Conservation (phyloP, 2,888 invertebrate species). For the Noctua pronuba region DNA sequence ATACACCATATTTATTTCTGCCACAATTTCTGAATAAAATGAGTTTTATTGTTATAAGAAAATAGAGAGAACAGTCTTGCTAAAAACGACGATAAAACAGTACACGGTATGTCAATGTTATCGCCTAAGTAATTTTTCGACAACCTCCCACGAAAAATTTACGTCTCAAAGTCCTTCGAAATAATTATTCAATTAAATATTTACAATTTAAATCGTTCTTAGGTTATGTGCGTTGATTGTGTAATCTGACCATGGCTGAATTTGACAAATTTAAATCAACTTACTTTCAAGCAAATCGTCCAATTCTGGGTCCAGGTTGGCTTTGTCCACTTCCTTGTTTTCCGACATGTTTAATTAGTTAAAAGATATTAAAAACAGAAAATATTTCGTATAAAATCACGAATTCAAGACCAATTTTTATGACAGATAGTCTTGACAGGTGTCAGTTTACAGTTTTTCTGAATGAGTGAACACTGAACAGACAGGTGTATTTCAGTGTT, state of each 20-base stretch:
- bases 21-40: neutral
- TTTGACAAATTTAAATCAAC: slow-evolving; percentile 72
- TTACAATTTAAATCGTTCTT: slow-evolving; percentile 50
- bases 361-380: slow-evolving; percentile 59
- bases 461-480: slow-evolving; percentile 20
- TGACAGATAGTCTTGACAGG: slow-evolving; percentile 46
- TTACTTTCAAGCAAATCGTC: slow-evolving; percentile 94
- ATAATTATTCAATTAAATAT: slow-evolving; percentile 53
- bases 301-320: slow-evolving; percentile 92
- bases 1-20: neutral
- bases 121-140: neutral
- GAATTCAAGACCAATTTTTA: slow-evolving; percentile 45
- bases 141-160: slow-evolving; percentile 4
- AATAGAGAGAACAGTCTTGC: neutral
- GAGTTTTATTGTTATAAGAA: neutral
- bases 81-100: neutral
- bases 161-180: slow-evolving; percentile 39
- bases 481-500: slow-evolving; percentile 32
- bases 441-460: slow-evolving; percentile 22
- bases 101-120: neutral
- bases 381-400: slow-evolving; percentile 53
- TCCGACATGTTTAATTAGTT: slow-evolving; percentile 81
- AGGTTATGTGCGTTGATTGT: slow-evolving; percentile 78
- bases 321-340: slow-evolving; percentile 81
- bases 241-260: slow-evolving; percentile 70